phyloP scores from a whole-genome alignment of 1,140 invertebrate genomes.

The Brachionus manjavacas region DNA sequence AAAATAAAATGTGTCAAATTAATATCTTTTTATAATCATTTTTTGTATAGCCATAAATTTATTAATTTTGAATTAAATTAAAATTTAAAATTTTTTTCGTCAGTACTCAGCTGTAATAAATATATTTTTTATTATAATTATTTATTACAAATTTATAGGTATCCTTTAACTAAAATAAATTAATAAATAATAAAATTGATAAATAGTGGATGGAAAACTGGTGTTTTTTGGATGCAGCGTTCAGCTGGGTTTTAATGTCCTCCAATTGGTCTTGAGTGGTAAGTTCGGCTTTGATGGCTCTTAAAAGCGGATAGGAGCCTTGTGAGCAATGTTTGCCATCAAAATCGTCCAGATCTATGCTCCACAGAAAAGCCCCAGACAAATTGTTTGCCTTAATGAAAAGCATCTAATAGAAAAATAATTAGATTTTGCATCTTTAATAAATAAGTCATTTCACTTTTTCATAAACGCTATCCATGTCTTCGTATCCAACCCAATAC shows the following conservation, averaged over 20 bases:
- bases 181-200: background rate
- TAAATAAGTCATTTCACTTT: constrained; percentile 64
- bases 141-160: background rate
- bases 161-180: background rate
- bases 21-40: background rate
- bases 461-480: constrained; percentile 73
- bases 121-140: background rate
- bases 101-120: background rate
- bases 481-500: constrained; percentile 86
- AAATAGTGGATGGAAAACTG: background rate
- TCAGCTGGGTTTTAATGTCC: background rate
- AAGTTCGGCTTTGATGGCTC: constrained; percentile 64
- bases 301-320: constrained; percentile 50
- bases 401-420: constrained; percentile 66
- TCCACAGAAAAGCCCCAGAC: constrained; percentile 93
- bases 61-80: background rate
- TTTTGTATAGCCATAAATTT: background rate
- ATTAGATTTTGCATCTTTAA: constrained; percentile 43
- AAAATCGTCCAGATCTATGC: constrained; percentile 74
- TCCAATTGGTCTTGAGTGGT: background rate
- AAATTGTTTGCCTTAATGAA: constrained; percentile 87
- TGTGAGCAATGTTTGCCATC: constrained; percentile 47
- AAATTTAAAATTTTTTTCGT: background rate
- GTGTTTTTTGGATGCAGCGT: background rate
- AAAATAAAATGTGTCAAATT: background rate